These are phyloP conservation scores for Eciton burchellii DNA, from an alignment of 1,140 invertebrate species.

Conservation along the genomic window DNA sequence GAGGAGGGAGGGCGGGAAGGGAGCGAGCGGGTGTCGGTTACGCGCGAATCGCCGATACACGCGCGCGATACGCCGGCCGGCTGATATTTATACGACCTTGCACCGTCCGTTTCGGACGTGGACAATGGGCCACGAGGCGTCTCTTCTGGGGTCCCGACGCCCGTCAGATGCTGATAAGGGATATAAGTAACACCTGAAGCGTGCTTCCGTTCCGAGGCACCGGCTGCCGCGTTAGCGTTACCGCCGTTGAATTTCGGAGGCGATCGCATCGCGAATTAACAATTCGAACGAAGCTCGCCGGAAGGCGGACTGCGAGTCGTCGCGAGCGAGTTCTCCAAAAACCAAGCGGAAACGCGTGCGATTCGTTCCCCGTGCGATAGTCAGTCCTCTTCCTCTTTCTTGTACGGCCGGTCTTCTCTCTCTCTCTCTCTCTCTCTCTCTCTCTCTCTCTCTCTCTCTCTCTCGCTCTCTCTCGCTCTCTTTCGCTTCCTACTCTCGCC, in stretches of 20 bases:
- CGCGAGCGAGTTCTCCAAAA: not conserved
- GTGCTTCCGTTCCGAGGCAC: conserved; percentile 75
- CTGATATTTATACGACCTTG: conserved; percentile 77
- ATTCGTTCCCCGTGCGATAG: not conserved
- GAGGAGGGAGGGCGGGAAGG: conserved; percentile 32
- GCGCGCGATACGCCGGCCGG: conserved; percentile 56
- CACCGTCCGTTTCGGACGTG: conserved; percentile 76
- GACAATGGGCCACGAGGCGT: conserved; percentile 77
- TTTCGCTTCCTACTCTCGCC: too few species aligned
- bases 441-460: too few species aligned
- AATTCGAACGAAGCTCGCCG: conserved; percentile 16
- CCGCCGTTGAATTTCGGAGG: conserved; percentile 46
- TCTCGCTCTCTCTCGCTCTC: too few species aligned
- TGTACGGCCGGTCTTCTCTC: too few species aligned
- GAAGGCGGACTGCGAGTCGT: not conserved
- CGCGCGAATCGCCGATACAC: conserved; percentile 74
- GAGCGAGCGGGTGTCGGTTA: conserved; percentile 42
- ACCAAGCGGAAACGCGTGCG: not conserved
- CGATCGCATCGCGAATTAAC: not conserved
- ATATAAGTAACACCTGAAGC: conserved; percentile 78
- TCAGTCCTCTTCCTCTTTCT: not conserved
- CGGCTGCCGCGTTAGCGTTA: conserved; percentile 4
- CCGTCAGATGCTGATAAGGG: conserved; percentile 78
- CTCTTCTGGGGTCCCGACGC: conserved; percentile 73
- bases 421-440: too few species aligned